Conservation (phyloP, 2,113 vertebrate genomes). For the Ochotona princeps region DNA sequence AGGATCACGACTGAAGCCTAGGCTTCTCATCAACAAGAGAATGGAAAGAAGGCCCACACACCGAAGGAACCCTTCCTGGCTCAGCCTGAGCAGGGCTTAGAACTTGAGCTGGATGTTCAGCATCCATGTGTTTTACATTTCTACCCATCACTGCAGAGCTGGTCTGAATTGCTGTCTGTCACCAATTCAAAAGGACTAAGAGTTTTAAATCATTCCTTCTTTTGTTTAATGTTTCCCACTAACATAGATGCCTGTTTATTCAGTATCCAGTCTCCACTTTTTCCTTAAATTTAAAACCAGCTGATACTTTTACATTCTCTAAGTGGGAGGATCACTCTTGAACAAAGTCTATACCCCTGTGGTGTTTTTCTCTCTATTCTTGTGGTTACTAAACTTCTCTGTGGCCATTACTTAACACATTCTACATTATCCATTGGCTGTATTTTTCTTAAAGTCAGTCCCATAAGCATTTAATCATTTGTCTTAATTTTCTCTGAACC, state of each 20-base stretch:
- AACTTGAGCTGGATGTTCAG: not conserved
- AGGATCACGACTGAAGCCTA: not conserved
- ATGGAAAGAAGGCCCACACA: too few species aligned
- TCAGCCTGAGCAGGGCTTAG: too few species aligned
- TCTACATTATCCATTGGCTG: not conserved
- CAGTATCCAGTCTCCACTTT: not conserved
- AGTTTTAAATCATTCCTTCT: not conserved
- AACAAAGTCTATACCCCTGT: conserved; percentile 9
- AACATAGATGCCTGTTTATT: not conserved
- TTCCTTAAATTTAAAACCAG: not conserved
- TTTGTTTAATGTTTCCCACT: not conserved
- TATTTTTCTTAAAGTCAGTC: conserved; percentile 48
- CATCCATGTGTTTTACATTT: not conserved
- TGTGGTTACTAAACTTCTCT: not conserved
- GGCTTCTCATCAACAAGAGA: not conserved
- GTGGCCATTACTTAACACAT: conserved; percentile 23
- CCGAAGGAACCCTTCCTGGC: not conserved
- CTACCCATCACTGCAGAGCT: not conserved
- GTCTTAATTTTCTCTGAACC: conserved; percentile 67
- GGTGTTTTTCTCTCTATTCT: conserved; percentile 20
- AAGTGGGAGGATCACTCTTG: not conserved
- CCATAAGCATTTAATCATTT: conserved; percentile 49
- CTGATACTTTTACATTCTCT: not conserved
- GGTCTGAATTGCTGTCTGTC: not conserved
- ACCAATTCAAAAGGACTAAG: not conserved